Evolutionary conservation across 30 jellyfish, hydroid and myxozoan genomes (phyloP).

Genomic region (Aurelia aurita): DNA sequence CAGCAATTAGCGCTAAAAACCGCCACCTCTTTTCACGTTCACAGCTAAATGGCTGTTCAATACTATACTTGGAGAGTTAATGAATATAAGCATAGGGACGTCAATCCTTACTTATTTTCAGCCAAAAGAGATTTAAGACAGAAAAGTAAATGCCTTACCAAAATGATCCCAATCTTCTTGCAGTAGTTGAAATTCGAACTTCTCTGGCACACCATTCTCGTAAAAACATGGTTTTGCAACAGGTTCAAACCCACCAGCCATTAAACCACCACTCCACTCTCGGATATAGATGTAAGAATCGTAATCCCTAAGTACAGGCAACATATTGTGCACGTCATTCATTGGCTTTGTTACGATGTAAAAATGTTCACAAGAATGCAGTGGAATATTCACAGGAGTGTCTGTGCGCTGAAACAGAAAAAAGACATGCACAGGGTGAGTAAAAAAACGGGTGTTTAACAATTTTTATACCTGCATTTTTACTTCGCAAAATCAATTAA

Average conservation of each 20-base stretch:
- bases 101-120: no score
- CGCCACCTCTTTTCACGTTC: no score
- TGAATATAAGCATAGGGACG: no score
- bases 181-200: constrained; percentile 88
- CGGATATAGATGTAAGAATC: constrained; percentile 85
- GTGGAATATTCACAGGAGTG: constrained; percentile 77
- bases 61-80: no score
- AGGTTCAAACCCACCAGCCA: constrained; percentile 96
- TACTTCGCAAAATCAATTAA: no score
- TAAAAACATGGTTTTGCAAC: constrained; percentile 87
- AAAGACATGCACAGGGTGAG: not conserved
- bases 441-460: no score
- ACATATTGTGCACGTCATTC: constrained; percentile 83
- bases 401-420: constrained; percentile 61
- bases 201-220: constrained; percentile 79
- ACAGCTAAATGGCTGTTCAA: no score
- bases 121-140: no score
- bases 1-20: no score
- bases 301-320: constrained; percentile 90
- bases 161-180: constrained; percentile 95
- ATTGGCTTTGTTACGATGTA: constrained; percentile 96
- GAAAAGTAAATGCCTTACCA: constrained; percentile 46
- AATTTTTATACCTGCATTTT: no score
- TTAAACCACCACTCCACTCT: constrained; percentile 98
- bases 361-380: constrained; percentile 96